Evolutionary conservation across 2,797 vertebrate genomes (phyloP).

Genomic region (Champsocephalus esox): DNA sequence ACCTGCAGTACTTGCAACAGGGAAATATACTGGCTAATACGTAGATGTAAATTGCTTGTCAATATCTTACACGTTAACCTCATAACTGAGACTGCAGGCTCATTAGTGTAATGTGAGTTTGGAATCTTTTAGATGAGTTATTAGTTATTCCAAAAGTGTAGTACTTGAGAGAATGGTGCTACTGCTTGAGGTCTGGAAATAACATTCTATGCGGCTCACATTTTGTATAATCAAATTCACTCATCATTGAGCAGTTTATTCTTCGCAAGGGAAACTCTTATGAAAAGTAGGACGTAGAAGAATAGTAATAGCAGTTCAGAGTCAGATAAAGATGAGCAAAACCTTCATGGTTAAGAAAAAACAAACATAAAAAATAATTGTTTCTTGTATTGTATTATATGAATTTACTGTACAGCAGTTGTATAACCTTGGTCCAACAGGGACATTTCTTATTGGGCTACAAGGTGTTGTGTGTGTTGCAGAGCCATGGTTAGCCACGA

Average conservation of each 20-base stretch:
- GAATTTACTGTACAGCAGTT: background rate
- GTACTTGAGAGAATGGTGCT: background rate
- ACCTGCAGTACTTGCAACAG: background rate
- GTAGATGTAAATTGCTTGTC: background rate
- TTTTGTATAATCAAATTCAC: background rate
- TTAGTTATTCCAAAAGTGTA: background rate
- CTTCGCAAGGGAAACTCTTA: too few species aligned
- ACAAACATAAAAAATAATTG: background rate
- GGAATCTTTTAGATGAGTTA: background rate
- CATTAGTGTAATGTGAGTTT: background rate
- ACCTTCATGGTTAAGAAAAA: background rate
- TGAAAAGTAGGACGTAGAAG: background rate
- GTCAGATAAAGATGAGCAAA: background rate
- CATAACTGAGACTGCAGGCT: background rate
- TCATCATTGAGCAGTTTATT: too few species aligned
- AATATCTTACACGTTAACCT: background rate
- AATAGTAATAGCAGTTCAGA: background rate
- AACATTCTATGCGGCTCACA: background rate
- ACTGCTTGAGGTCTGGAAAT: background rate
- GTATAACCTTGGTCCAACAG: background rate
- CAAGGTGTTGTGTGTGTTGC: constrained; percentile 2
- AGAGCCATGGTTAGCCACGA: background rate
- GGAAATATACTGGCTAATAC: background rate
- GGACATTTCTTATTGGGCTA: background rate
- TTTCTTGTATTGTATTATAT: background rate